Conservation (phyloP, 2,888 invertebrate genomes). For the Thymelicus sylvestris region DNA sequence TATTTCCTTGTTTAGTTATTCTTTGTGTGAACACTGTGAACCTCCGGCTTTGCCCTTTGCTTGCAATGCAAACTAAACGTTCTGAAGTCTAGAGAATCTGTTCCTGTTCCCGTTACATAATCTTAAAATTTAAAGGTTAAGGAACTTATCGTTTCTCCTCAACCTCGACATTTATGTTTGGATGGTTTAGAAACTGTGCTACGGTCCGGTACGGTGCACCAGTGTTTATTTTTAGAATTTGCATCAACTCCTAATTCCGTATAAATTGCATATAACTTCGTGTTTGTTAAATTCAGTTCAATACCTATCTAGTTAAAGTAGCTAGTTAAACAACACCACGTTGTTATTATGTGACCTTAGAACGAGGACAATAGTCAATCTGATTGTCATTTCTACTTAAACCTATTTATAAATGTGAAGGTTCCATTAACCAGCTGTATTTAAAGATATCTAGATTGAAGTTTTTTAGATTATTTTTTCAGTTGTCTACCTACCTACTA, state of each 20-base stretch:
- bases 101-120: conserved; percentile 33
- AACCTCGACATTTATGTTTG: background rate
- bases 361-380: conserved; percentile 22
- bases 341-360: conserved; percentile 27
- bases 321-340: background rate
- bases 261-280: background rate
- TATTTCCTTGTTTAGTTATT: conserved; percentile 12
- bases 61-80: conserved; percentile 3
- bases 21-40: conserved; percentile 1
- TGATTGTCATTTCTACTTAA: conserved; percentile 30
- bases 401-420: conserved; percentile 27
- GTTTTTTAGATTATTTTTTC: background rate
- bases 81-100: background rate
- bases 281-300: conserved; percentile 11
- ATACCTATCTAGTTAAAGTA: conserved; percentile 5
- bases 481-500: background rate
- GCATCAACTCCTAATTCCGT: conserved; percentile 10
- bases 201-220: background rate
- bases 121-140: conserved; percentile 28
- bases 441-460: background rate
- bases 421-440: conserved; percentile 12
- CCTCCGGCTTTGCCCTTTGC: conserved; percentile 1
- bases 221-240: conserved; percentile 9
- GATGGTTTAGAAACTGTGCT: background rate
- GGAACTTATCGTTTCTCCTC: conserved; percentile 15